These are phyloP conservation scores for Eristalinus sepulchralis DNA, from an alignment of 2,888 invertebrate species.

Conservation along the genomic window DNA sequence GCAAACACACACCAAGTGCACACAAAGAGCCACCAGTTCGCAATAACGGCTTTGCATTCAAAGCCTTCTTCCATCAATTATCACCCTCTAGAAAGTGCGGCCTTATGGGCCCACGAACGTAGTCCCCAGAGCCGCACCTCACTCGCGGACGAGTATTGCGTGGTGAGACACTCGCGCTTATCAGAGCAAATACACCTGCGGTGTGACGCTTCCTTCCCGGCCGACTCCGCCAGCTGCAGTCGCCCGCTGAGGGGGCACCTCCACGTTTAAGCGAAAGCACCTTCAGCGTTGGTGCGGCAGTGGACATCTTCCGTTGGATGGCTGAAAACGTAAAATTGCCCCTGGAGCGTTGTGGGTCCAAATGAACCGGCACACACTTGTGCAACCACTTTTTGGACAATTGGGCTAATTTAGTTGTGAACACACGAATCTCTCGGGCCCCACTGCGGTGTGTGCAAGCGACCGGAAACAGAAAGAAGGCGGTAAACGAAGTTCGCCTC, in stretches of 20 bases:
- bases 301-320: conserved; percentile 6
- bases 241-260: background rate
- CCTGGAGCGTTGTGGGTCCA: conserved; percentile 13
- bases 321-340: conserved; percentile 29
- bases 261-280: conserved; percentile 6
- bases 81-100: conserved; percentile 30
- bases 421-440: conserved; percentile 16
- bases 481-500: background rate
- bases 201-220: background rate
- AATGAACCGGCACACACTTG: conserved; percentile 14
- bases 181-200: conserved; percentile 27
- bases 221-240: background rate
- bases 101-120: background rate
- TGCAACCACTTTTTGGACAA: conserved; percentile 34
- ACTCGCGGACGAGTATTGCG: background rate
- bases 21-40: background rate
- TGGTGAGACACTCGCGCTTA: conserved; percentile 1
- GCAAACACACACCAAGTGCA: background rate
- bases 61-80: conserved; percentile 28
- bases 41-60: conserved; percentile 34
- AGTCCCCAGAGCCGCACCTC: conserved; percentile 19
- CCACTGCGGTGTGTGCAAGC: background rate
- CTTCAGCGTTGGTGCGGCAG: background rate
- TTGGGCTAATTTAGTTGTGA: conserved; percentile 52
- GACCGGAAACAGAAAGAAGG: conserved; percentile 43